Conservation (phyloP, 2,113 vertebrate genomes). For the Cyprinodon brontotheroides region DNA sequence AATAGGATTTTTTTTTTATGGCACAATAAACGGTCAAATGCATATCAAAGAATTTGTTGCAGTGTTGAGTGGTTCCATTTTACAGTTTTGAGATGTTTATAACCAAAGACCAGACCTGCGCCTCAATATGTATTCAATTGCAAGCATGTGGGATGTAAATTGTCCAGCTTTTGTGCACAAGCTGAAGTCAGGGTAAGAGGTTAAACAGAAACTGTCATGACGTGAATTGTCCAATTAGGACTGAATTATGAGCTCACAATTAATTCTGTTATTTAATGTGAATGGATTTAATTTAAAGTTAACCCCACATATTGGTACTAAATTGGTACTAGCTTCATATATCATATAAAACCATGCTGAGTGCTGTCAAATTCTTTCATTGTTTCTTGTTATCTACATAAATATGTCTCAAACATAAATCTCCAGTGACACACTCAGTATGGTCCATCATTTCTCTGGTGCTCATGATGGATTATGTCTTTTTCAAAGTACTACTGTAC, state of each 20-base stretch:
- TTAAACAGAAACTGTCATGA: background rate
- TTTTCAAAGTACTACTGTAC: background rate
- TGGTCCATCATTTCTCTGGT: background rate
- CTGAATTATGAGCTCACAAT: background rate
- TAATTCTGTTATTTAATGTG: slow-evolving; percentile 13
- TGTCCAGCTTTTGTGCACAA: background rate
- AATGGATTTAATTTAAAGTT: slow-evolving; percentile 14
- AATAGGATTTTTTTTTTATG: too few relatives aligned
- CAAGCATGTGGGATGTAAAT: too few relatives aligned
- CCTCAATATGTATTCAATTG: too few relatives aligned
- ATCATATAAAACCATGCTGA: slow-evolving; percentile 30
- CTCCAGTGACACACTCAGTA: background rate
- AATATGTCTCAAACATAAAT: background rate
- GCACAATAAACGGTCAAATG: too few relatives aligned
- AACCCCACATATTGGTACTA: background rate
- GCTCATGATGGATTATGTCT: background rate
- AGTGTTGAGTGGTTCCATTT: too few relatives aligned
- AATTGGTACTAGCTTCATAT: slow-evolving; percentile 6
- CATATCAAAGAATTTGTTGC: too few relatives aligned
- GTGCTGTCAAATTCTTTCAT: slow-evolving; percentile 26
- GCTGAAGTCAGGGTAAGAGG: background rate
- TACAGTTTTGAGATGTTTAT: too few relatives aligned
- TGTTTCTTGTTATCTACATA: slow-evolving; percentile 5
- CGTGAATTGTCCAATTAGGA: slow-evolving; percentile 2
- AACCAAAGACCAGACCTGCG: too few relatives aligned